A percentile compares a stretch with the other conserved stretches of the same genome.
Conservation (phyloP, 2,797 vertebrate genomes). For the Cossypha niveicapilla region DNA sequence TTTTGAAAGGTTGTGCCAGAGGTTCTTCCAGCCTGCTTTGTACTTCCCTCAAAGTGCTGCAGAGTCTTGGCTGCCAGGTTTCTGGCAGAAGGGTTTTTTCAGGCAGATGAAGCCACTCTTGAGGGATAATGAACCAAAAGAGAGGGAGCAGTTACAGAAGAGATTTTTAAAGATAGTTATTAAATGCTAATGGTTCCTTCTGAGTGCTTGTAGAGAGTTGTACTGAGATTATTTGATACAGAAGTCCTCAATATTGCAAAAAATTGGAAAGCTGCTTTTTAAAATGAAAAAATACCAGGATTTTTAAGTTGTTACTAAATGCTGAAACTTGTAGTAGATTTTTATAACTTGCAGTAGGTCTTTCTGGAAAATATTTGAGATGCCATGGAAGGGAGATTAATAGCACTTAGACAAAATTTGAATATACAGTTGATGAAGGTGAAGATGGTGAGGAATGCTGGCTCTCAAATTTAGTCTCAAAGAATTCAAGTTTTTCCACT, state of each 20-base stretch:
- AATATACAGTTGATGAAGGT: not conserved
- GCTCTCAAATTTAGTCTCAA: not conserved
- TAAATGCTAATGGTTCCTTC: not conserved
- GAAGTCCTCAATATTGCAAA: not conserved
- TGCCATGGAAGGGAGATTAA: not conserved
- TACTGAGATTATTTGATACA: not conserved
- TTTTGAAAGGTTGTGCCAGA: not conserved
- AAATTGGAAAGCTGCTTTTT: not conserved
- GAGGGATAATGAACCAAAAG: not conserved
- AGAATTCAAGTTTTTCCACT: not conserved
- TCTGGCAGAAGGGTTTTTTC: not conserved
- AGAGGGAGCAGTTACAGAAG: not conserved
- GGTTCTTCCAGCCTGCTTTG: not conserved
- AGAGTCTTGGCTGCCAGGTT: not conserved
- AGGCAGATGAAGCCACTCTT: not conserved
- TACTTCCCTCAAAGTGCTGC: not conserved
- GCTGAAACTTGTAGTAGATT: not conserved
- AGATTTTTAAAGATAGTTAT: not conserved
- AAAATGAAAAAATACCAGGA: not conserved
- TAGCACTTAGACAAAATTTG: not conserved
- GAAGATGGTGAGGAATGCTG: not conserved
- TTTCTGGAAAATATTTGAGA: not conserved
- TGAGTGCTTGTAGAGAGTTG: not conserved
- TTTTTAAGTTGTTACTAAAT: not conserved
- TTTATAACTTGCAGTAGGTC: not conserved